Conservation (phyloP, 2,797 vertebrate species). For the Heterohyrax brucei region DNA sequence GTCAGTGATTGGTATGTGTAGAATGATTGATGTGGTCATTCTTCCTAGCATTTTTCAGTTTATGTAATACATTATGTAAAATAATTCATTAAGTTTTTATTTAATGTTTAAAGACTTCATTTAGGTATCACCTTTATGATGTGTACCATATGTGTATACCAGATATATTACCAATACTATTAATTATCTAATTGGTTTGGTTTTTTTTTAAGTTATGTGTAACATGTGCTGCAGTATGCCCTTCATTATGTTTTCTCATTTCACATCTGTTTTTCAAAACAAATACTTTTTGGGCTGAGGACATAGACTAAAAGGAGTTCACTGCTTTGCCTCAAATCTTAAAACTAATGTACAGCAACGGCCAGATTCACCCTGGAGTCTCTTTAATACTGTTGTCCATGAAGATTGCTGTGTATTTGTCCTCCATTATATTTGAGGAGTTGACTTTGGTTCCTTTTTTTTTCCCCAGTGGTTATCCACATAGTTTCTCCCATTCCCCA, state of each 20-base stretch:
- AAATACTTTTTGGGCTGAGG: not conserved
- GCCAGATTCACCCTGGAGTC: not conserved
- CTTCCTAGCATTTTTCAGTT: not conserved
- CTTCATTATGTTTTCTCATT: not conserved
- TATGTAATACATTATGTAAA: not conserved
- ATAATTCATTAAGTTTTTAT: not conserved
- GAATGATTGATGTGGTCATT: not conserved
- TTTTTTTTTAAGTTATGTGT: not conserved
- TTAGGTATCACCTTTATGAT: not conserved
- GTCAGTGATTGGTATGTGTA: not conserved
- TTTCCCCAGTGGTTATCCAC: not conserved
- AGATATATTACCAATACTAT: not conserved
- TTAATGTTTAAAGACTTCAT: not conserved
- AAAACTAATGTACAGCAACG: not conserved
- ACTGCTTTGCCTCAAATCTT: not conserved
- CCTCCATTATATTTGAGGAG: not conserved
- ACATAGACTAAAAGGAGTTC: not conserved
- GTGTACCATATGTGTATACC: not conserved
- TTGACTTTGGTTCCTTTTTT: not conserved
- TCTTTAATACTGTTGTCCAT: not conserved
- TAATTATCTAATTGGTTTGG: not conserved
- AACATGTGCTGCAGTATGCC: not conserved
- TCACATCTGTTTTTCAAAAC: slow-evolving; percentile 2
- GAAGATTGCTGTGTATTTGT: not conserved
- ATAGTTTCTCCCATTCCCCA: not conserved